Evolutionary conservation across 2,888 invertebrate species (phyloP).

Genomic region (Helicoverpa assulta): DNA sequence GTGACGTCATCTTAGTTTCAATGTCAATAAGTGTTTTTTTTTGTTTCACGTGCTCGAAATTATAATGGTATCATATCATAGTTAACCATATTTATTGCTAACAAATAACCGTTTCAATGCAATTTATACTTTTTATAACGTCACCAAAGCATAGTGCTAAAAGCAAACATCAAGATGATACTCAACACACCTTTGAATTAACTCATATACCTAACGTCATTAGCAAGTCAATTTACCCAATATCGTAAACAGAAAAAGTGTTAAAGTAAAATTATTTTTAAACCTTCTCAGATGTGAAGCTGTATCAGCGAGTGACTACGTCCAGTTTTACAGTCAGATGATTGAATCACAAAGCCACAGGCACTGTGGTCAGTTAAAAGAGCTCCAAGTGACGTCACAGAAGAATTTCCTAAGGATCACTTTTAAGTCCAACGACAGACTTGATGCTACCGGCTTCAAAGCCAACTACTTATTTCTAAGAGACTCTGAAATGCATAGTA

Average conservation of each 20-base stretch:
- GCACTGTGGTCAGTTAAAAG: constrained; percentile 95
- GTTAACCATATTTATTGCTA: no score
- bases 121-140: no score
- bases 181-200: no score
- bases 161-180: no score
- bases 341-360: constrained; percentile 95
- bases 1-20: neutral
- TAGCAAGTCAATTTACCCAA: no score
- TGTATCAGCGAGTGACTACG: constrained; percentile 97
- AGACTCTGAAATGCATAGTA: constrained; percentile 91
- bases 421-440: constrained; percentile 97
- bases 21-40: constrained; percentile 7
- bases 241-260: no score
- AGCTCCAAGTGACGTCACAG: constrained; percentile 95
- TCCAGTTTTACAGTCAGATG: constrained; percentile 98
- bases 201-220: no score
- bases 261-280: neutral
- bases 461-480: constrained; percentile 96
- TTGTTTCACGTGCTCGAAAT: neutral
- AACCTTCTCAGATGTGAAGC: constrained; percentile 94
- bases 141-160: no score
- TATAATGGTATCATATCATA: no score
- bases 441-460: constrained; percentile 98
- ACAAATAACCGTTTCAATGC: no score
- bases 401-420: constrained; percentile 97